These are phyloP conservation scores for Maconellicoccus hirsutus DNA, from an alignment of 1,140 invertebrate genomes.

Conservation along the genomic window DNA sequence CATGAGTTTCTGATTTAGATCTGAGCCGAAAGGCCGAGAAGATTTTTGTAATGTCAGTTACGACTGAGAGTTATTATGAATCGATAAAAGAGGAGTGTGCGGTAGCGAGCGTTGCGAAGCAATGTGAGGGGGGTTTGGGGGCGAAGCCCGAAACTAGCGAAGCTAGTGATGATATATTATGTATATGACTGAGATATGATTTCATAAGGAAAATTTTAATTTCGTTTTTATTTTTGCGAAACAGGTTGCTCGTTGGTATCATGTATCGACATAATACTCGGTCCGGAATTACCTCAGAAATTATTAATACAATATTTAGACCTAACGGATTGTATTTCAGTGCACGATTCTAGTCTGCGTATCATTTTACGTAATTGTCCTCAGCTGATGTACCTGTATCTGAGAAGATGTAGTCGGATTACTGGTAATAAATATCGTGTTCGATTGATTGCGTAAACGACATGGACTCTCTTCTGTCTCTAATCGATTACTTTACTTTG, in stretches of 20 bases:
- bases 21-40: too few relatives aligned
- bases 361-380: slow-evolving; percentile 74
- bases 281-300: slow-evolving; percentile 45
- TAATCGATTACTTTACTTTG: slow-evolving; percentile 29
- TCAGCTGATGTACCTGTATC: slow-evolving; percentile 74
- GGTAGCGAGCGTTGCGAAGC: too few relatives aligned
- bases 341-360: slow-evolving; percentile 71
- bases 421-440: slow-evolving; percentile 48
- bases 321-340: slow-evolving; percentile 69
- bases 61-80: too few relatives aligned
- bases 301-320: slow-evolving; percentile 60
- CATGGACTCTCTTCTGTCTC: background rate
- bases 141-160: too few relatives aligned
- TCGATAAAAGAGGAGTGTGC: too few relatives aligned
- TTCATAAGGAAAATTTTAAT: background rate
- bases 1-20: too few relatives aligned
- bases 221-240: background rate
- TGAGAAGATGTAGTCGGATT: slow-evolving; percentile 71
- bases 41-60: too few relatives aligned
- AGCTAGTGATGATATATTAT: too few relatives aligned
- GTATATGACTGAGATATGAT: too few relatives aligned
- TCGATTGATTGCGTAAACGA: background rate
- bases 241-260: slow-evolving; percentile 56
- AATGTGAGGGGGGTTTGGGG: too few relatives aligned
- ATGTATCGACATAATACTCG: slow-evolving; percentile 52